Evolutionary conservation across 2,797 vertebrate genomes (phyloP).

Genomic region (Urosaurus nigricauda): DNA sequence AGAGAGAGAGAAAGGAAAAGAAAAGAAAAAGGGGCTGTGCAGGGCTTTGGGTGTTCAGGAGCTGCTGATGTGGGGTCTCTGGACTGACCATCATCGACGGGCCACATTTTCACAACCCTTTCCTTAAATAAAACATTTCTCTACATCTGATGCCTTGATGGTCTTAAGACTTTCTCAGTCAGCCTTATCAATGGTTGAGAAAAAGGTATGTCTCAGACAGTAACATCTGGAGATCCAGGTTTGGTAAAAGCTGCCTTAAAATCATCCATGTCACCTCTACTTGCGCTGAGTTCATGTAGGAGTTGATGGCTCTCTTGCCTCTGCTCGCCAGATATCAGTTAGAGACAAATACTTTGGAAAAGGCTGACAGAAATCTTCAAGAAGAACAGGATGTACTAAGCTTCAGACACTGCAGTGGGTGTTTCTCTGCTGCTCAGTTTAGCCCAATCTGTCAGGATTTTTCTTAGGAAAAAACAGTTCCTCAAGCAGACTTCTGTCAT

Average conservation of each 20-base stretch:
- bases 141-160: too few relatives aligned
- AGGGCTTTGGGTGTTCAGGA: too few relatives aligned
- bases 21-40: too few relatives aligned
- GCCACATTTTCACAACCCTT: too few relatives aligned
- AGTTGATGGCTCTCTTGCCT: background rate
- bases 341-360: constrained; percentile 1
- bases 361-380: background rate
- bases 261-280: background rate
- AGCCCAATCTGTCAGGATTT: constrained; percentile 7
- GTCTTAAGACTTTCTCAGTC: too few relatives aligned
- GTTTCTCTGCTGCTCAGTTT: constrained; percentile 3
- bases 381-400: constrained; percentile 29
- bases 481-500: background rate
- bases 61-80: too few relatives aligned
- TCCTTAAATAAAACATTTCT: too few relatives aligned
- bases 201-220: background rate
- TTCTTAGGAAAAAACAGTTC: background rate
- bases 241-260: background rate
- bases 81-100: too few relatives aligned
- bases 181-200: background rate
- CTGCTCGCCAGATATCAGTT: background rate
- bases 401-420: background rate
- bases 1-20: too few relatives aligned
- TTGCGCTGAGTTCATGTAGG: background rate
- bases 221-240: background rate